Conservation (phyloP, 2,113 vertebrate species). For the Protomyctophum bolini region DNA sequence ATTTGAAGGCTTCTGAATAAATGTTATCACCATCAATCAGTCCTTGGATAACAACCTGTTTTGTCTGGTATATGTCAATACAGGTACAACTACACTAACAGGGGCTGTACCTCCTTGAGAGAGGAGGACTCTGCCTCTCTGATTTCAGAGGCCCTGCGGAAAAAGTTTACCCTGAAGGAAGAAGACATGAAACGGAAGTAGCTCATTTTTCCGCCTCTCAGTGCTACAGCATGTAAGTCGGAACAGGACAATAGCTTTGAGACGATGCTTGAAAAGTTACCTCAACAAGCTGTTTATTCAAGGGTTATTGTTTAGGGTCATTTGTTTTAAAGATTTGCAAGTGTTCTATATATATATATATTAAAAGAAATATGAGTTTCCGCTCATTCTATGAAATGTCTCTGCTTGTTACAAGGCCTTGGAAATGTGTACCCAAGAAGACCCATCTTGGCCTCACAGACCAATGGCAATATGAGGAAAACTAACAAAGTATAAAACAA, state of each 20-base stretch:
- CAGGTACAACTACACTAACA: constrained; percentile 77
- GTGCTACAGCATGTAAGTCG: constrained; percentile 65
- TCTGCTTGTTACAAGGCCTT: constrained; percentile 63
- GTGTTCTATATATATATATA: not conserved
- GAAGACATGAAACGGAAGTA: constrained; percentile 87
- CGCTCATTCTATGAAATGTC: not conserved
- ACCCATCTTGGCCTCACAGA: constrained; percentile 47
- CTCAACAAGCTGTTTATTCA: not conserved
- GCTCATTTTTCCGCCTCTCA: constrained; percentile 7
- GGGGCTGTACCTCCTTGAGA: constrained; percentile 86
- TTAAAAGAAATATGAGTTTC: not conserved
- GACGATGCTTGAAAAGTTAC: not conserved
- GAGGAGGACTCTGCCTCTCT: constrained; percentile 92
- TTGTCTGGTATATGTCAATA: constrained; percentile 7
- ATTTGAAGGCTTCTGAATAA: not conserved
- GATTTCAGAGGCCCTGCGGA: constrained; percentile 92
- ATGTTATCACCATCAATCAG: not conserved
- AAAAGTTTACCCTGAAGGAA: constrained; percentile 93
- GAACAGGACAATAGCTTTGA: constrained; percentile 3
- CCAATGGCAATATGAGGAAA: constrained; percentile 31
- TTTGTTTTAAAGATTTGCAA: not conserved
- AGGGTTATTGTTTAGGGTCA: not conserved
- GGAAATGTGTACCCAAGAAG: constrained; percentile 64
- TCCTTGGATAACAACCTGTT: not conserved
- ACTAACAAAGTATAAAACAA: not conserved